Percentiles rank a stretch among this genome's conserved stretches.
phyloP scores from a whole-genome alignment of 2,113 vertebrate genomes.

The Sinocyclocheilus maitianheensis region DNA sequence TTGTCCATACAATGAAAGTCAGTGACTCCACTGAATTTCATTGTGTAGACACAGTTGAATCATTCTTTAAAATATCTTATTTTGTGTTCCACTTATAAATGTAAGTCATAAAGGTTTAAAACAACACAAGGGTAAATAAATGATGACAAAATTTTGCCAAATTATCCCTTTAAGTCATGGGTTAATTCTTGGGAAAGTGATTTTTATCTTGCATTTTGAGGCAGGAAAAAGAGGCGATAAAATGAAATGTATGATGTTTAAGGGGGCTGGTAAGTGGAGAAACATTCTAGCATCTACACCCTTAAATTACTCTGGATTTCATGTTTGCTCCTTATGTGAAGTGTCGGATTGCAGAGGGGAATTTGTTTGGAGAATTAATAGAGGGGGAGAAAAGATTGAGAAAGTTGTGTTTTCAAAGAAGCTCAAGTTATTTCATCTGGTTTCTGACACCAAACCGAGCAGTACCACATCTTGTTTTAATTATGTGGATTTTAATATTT shows the following conservation, averaged over 20 bases:
- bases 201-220: slow-evolving; percentile 65
- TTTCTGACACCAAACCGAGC: slow-evolving; percentile 33
- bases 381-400: not conserved
- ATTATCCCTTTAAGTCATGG: not conserved
- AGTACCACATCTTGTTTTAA: slow-evolving; percentile 54
- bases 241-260: slow-evolving; percentile 68
- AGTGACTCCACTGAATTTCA: not conserved
- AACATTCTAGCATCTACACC: slow-evolving; percentile 41
- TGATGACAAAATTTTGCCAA: not conserved
- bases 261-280: slow-evolving; percentile 57
- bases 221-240: slow-evolving; percentile 68
- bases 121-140: not conserved
- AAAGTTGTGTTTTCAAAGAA: slow-evolving; percentile 24
- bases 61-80: not conserved
- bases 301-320: slow-evolving; percentile 28
- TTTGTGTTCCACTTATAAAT: not conserved
- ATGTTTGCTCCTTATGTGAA: slow-evolving; percentile 25
- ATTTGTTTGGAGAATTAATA: slow-evolving; percentile 36
- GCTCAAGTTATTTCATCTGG: slow-evolving; percentile 34
- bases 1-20: not conserved
- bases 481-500: slow-evolving; percentile 30
- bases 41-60: not conserved
- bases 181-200: slow-evolving; percentile 61
- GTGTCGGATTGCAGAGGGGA: slow-evolving; percentile 26
- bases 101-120: not conserved